A percentile compares a stretch with the other conserved stretches of the same genome.
Evolutionary conservation across 1,140 invertebrate species (phyloP).

Genomic region (Apis cerana): DNA sequence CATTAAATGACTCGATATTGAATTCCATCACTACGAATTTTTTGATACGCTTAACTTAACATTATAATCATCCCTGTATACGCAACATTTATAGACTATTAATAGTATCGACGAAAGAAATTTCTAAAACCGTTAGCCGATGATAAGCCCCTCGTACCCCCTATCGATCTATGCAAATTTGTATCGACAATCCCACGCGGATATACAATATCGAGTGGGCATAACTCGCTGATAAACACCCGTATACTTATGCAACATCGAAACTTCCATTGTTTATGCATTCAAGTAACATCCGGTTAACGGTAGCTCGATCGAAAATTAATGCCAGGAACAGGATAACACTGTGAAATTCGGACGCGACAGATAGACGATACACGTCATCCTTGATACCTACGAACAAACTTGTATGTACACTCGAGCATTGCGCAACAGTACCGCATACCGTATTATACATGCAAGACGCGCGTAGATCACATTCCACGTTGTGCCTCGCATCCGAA

Average conservation of each 20-base stretch:
- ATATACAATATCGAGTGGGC: not conserved
- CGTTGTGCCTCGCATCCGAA: constrained; percentile 31
- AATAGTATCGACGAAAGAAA: too few relatives aligned
- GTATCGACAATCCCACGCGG: constrained; percentile 1
- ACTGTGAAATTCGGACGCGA: constrained; percentile 5
- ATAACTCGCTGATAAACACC: not conserved
- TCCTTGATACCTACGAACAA: not conserved
- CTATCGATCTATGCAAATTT: constrained; percentile 29
- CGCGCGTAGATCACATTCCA: constrained; percentile 41
- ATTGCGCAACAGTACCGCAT: constrained; percentile 28
- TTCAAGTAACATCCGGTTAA: constrained; percentile 19
- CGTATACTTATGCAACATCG: not conserved
- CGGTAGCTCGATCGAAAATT: constrained; percentile 16
- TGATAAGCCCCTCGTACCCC: not conserved
- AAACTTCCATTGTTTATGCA: constrained; percentile 3
- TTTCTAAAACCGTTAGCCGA: not conserved
- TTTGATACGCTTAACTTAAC: too few relatives aligned
- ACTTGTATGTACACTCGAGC: not conserved
- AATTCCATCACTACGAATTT: too few relatives aligned
- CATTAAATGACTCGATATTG: too few relatives aligned
- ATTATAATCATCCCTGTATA: too few relatives aligned
- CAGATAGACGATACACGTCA: not conserved
- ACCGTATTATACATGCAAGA: constrained; percentile 30
- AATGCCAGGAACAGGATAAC: not conserved
- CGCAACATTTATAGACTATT: too few relatives aligned